phyloP scores from a whole-genome alignment of 2,888 invertebrate genomes.

The Syrista parreyssii region DNA sequence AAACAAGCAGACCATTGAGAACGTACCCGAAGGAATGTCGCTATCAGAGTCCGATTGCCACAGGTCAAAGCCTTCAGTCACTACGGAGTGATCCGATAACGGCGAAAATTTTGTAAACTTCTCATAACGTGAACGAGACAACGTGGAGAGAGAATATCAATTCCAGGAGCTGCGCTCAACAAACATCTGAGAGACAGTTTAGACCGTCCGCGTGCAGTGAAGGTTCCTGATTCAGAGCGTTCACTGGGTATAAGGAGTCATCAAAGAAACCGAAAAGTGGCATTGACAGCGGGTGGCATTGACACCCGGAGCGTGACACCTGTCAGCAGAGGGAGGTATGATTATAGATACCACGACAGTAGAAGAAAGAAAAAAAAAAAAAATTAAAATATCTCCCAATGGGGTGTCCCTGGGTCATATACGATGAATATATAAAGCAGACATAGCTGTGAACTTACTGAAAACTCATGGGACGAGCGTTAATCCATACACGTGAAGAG shows the following conservation, averaged over 20 bases:
- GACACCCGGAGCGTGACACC: constrained; percentile 4
- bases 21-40: constrained; percentile 54
- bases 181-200: too few relatives aligned
- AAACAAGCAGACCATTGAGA: constrained; percentile 58
- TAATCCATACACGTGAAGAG: constrained; percentile 32
- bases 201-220: too few relatives aligned
- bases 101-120: constrained; percentile 45
- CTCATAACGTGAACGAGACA: constrained; percentile 24
- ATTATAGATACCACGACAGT: neutral
- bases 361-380: constrained; percentile 6
- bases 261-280: neutral
- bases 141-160: too few relatives aligned
- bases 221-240: too few relatives aligned
- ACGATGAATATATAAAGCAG: neutral
- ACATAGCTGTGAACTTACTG: constrained; percentile 39
- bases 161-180: too few relatives aligned
- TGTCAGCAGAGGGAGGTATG: neutral
- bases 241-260: neutral
- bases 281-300: constrained; percentile 4
- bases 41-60: constrained; percentile 60
- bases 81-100: constrained; percentile 43
- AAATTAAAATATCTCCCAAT: constrained; percentile 6
- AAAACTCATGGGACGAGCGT: constrained; percentile 52
- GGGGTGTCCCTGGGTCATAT: neutral
- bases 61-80: constrained; percentile 62